Conservation (phyloP, 2,113 vertebrate species). For the Pterocles burchelli region DNA sequence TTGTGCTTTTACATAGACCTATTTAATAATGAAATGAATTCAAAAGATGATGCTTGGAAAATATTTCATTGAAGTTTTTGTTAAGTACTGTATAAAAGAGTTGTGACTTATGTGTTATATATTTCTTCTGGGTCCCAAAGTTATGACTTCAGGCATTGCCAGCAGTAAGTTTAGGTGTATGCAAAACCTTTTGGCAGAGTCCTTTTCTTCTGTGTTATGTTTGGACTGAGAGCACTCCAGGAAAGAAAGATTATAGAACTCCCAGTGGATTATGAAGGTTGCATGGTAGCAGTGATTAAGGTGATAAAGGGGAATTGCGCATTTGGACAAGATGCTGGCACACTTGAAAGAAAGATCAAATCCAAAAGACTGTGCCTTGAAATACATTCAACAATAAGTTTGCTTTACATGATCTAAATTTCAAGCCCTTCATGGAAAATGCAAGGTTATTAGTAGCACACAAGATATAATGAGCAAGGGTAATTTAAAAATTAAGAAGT, state of each 20-base stretch:
- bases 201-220: neutral
- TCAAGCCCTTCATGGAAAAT: neutral
- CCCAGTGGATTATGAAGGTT: neutral
- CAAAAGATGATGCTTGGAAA: neutral
- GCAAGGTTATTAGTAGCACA: neutral
- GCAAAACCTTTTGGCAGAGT: neutral
- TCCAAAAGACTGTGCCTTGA: neutral
- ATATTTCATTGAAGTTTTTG: neutral
- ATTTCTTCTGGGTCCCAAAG: neutral
- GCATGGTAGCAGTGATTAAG: neutral
- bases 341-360: neutral
- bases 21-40: neutral
- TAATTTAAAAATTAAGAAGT: neutral
- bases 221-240: neutral
- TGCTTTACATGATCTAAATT: neutral
- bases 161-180: neutral
- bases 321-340: neutral
- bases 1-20: neutral
- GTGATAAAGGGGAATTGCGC: neutral
- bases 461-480: neutral
- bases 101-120: neutral
- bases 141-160: neutral
- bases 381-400: neutral
- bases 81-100: neutral
- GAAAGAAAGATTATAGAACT: neutral